A percentile compares a stretch with the other conserved stretches of the same genome.
phyloP scores from a whole-genome alignment of 2,113 vertebrate species.

The Corydoras sp. region DNA sequence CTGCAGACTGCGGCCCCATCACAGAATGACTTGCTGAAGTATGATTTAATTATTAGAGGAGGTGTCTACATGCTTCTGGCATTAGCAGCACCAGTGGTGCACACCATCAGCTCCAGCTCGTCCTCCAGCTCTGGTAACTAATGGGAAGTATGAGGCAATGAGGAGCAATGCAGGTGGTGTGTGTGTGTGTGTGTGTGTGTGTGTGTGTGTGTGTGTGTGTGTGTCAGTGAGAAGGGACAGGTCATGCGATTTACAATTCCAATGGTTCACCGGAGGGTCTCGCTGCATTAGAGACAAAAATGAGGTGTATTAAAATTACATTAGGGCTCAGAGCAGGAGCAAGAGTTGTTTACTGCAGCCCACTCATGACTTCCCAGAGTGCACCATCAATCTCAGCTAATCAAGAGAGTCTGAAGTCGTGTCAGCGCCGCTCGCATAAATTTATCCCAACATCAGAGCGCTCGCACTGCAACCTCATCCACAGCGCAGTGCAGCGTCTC shows the following conservation, averaged over 20 bases:
- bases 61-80: too few species aligned
- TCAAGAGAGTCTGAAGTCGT: not conserved
- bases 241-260: slow-evolving; percentile 26
- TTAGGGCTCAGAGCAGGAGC: slow-evolving; percentile 12
- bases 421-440: not conserved
- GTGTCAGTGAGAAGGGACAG: slow-evolving; percentile 2
- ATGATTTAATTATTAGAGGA: too few species aligned
- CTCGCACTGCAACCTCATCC: not conserved
- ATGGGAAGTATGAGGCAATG: too few species aligned
- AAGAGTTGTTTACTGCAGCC: slow-evolving; percentile 8
- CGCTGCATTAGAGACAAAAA: slow-evolving; percentile 13
- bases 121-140: too few species aligned
- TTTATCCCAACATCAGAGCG: not conserved
- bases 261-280: slow-evolving; percentile 13
- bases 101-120: too few species aligned
- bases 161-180: not conserved
- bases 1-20: too few species aligned
- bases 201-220: slow-evolving; percentile 15
- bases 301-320: slow-evolving; percentile 18
- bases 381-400: slow-evolving; percentile 7
- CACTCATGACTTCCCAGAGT: not conserved
- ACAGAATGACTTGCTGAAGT: too few species aligned
- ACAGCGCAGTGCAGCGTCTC: not conserved
- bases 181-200: slow-evolving; percentile 19
- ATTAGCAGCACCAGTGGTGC: too few species aligned